Conservation (phyloP, 2,797 vertebrate species). For the Sphenodon punctatus region DNA sequence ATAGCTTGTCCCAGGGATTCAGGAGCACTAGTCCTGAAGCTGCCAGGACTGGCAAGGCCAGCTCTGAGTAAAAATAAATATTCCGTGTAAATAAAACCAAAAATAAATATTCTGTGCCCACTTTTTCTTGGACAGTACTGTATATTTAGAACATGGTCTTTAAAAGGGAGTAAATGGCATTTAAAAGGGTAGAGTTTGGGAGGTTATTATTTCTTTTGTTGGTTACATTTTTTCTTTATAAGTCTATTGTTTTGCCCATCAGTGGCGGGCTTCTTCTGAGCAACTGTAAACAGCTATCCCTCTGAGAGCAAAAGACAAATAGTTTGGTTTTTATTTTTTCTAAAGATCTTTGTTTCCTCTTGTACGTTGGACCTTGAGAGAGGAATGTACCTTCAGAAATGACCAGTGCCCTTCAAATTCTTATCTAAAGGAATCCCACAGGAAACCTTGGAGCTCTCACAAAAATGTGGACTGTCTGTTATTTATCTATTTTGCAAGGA, state of each 20-base stretch:
- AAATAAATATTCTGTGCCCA: neutral
- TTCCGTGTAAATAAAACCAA: too few relatives aligned
- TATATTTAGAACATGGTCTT: neutral
- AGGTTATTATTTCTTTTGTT: neutral
- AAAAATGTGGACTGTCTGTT: constrained; percentile 60
- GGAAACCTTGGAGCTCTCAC: constrained; percentile 67
- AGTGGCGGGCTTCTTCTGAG: neutral
- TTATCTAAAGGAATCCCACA: constrained; percentile 68
- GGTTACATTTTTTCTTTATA: neutral
- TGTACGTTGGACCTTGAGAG: constrained; percentile 47
- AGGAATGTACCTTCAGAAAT: constrained; percentile 50
- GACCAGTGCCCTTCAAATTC: constrained; percentile 55
- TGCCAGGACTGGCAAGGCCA: too few relatives aligned
- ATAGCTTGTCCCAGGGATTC: too few relatives aligned
- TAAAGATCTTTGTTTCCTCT: neutral
- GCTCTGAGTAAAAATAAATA: too few relatives aligned
- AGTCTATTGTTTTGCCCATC: neutral
- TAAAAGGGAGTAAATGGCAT: neutral
- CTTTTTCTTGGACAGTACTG: neutral
- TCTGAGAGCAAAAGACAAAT: neutral
- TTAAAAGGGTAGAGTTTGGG: too few relatives aligned
- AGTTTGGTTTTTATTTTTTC: neutral
- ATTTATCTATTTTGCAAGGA: constrained; percentile 67
- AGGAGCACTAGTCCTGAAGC: too few relatives aligned
- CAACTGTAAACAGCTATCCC: neutral